These are phyloP conservation scores for Forbesichthys agassizii DNA, from an alignment of 2,113 vertebrate genomes.

Conservation along the genomic window DNA sequence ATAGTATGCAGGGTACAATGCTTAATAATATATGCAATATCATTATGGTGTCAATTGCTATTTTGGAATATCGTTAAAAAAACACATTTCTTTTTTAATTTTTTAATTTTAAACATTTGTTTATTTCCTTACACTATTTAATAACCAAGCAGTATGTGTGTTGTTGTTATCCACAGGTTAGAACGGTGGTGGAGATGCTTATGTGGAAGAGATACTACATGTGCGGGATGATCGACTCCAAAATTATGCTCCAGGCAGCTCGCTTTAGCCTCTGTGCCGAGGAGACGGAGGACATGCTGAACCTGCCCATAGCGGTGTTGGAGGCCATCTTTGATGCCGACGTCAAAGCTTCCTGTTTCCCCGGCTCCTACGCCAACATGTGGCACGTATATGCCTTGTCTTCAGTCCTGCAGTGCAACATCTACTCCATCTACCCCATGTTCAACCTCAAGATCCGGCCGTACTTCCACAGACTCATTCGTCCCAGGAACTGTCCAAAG, in stretches of 20 bases:
- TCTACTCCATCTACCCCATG: slow-evolving; percentile 96
- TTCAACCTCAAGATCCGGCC: slow-evolving; percentile 93
- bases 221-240: slow-evolving; percentile 94
- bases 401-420: slow-evolving; percentile 86
- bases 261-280: slow-evolving; percentile 92
- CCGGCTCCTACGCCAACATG: slow-evolving; percentile 91
- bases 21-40: too few species aligned
- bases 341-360: slow-evolving; percentile 93
- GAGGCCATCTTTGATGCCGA: slow-evolving; percentile 96
- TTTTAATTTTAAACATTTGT: not conserved
- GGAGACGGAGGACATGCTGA: slow-evolving; percentile 89
- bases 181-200: slow-evolving; percentile 93
- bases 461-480: slow-evolving; percentile 91
- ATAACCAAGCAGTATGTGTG: not conserved
- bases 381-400: slow-evolving; percentile 94
- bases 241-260: slow-evolving; percentile 95
- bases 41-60: not conserved
- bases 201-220: slow-evolving; percentile 92
- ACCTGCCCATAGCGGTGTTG: slow-evolving; percentile 82
- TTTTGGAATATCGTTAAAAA: not conserved
- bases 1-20: too few species aligned
- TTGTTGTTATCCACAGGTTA: slow-evolving; percentile 68
- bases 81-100: not conserved
- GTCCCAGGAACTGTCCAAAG: slow-evolving; percentile 77
- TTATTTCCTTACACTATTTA: not conserved